A percentile compares a stretch with the other conserved stretches of the same genome.
Conservation (phyloP, 2,113 vertebrate species). For the Anser brachyrhynchus region DNA sequence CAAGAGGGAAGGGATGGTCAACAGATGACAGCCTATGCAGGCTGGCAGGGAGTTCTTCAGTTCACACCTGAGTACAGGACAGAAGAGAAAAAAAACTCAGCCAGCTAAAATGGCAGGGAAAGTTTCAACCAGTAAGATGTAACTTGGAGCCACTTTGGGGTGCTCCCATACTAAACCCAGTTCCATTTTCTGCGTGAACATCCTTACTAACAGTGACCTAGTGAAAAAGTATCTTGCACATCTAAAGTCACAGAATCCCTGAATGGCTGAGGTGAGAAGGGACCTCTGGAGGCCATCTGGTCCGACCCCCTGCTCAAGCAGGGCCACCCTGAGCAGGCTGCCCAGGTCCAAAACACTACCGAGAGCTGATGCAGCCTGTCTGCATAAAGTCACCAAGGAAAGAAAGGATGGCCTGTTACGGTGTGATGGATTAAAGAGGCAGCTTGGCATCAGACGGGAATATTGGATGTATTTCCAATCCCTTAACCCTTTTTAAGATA, state of each 20-base stretch:
- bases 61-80: neutral
- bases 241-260: neutral
- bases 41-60: accelerated
- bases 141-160: neutral
- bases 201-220: neutral
- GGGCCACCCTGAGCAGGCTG: neutral
- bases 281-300: neutral
- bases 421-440: neutral
- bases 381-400: neutral
- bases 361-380: neutral
- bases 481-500: neutral
- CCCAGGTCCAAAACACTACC: neutral
- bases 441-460: neutral
- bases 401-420: neutral
- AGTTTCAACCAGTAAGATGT: neutral
- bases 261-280: neutral
- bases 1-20: neutral
- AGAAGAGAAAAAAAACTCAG: neutral
- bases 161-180: neutral
- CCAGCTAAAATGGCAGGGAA: neutral
- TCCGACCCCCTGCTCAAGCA: neutral
- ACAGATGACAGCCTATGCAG: accelerated
- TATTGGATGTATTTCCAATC: neutral
- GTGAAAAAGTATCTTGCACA: neutral
- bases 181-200: too few relatives aligned